phyloP scores from a whole-genome alignment of 2,797 vertebrate genomes.

The Periophthalmus magnuspinnatus region DNA sequence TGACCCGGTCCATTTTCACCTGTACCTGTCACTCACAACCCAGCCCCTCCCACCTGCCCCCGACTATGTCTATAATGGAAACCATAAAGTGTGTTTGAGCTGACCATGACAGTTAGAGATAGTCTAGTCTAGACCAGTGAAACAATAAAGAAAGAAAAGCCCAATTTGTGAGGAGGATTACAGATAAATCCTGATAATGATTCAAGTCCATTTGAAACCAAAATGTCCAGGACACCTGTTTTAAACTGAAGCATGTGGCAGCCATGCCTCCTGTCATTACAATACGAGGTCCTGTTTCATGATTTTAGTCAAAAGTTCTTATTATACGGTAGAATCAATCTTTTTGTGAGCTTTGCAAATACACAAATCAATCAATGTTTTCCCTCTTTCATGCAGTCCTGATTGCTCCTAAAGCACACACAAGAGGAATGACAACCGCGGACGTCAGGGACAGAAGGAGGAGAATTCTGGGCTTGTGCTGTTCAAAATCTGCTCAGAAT shows the following conservation, averaged over 20 bases:
- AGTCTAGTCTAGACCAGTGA: neutral
- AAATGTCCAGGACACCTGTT: constrained; percentile 5
- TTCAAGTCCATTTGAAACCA: constrained; percentile 28
- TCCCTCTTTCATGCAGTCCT: neutral
- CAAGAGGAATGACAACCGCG: constrained; percentile 50
- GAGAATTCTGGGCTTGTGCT: constrained; percentile 65
- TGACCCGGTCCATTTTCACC: constrained; percentile 67
- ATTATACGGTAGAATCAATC: too few relatives aligned
- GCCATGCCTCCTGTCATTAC: too few relatives aligned
- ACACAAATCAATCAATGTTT: neutral
- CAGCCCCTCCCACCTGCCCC: constrained; percentile 21
- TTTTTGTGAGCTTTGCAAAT: constrained; percentile 3
- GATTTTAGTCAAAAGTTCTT: too few relatives aligned
- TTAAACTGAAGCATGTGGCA: too few relatives aligned
- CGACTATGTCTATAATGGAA: neutral
- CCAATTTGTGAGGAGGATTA: constrained; percentile 9
- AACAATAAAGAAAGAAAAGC: constrained; percentile 6
- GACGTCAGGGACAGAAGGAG: constrained; percentile 51
- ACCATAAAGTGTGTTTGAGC: neutral
- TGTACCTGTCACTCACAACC: constrained; percentile 72
- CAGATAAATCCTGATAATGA: constrained; percentile 36
- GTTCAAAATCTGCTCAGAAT: constrained; percentile 75
- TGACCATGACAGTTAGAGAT: neutral
- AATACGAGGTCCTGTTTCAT: too few relatives aligned
- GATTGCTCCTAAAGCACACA: neutral